Percentiles rank a stretch among this genome's conserved stretches.
Conservation (phyloP, 2,888 invertebrate species). For the Prenolepis imparis region DNA sequence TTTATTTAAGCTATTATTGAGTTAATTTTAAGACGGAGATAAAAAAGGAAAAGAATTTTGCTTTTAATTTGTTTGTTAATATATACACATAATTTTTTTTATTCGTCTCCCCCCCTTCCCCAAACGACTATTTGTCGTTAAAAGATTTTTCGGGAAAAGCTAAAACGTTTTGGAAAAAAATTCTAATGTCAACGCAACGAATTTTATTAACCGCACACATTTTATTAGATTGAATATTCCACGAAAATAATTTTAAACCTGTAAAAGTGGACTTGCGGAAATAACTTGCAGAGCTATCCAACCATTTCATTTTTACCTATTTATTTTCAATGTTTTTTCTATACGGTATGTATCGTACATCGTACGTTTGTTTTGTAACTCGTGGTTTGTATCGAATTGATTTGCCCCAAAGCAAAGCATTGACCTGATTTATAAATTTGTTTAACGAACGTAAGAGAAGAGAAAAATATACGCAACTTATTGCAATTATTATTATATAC, state of each 20-base stretch:
- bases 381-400: not conserved
- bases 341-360: not conserved
- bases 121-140: not conserved
- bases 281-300: not conserved
- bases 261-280: not conserved
- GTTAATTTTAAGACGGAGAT: too few species aligned
- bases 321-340: not conserved
- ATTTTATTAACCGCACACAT: not conserved
- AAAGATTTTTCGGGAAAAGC: not conserved
- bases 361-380: not conserved
- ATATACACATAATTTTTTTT: too few species aligned
- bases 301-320: not conserved
- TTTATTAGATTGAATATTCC: not conserved
- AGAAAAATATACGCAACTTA: not conserved
- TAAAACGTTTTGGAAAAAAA: not conserved
- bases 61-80: too few species aligned
- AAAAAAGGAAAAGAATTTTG: too few species aligned
- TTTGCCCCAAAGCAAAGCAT: not conserved
- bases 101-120: too few species aligned
- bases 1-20: too few species aligned
- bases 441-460: not conserved
- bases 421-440: not conserved
- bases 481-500: not conserved
- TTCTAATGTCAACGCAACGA: not conserved
- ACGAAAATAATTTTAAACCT: not conserved